These are phyloP conservation scores for Anguilla megastoma DNA, from an alignment of 2,797 vertebrate genomes.

Conservation along the genomic window DNA sequence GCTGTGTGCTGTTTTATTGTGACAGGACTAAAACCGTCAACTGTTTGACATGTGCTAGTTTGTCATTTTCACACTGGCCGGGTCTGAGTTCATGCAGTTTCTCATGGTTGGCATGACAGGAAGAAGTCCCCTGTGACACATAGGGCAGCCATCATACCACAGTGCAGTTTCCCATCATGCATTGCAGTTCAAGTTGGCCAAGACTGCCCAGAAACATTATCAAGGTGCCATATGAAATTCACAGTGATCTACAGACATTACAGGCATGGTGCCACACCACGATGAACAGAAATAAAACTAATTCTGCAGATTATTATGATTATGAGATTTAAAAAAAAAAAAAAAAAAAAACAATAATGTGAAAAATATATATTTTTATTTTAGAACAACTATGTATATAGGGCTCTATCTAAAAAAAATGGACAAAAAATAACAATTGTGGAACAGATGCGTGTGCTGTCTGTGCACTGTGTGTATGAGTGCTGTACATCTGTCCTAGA, in stretches of 20 bases:
- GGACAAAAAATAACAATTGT: neutral
- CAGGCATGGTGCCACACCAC: neutral
- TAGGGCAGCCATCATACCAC: neutral
- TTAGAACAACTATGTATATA: neutral
- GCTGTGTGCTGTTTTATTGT: neutral
- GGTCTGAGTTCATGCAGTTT: neutral
- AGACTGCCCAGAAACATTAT: neutral
- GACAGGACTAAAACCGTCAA: neutral
- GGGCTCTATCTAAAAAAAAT: neutral
- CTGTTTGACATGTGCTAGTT: neutral
- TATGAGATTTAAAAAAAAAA: neutral
- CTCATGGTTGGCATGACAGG: neutral
- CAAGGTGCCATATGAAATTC: neutral
- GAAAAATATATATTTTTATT: neutral
- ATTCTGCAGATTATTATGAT: neutral
- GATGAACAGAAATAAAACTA: neutral
- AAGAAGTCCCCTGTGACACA: neutral
- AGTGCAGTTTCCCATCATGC: slow-evolving; percentile 10
- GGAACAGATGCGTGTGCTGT: neutral
- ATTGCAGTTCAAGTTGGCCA: neutral
- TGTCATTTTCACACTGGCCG: neutral
- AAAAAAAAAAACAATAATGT: neutral
- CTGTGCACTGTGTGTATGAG: neutral
- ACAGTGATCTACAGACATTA: neutral
- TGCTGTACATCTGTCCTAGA: neutral